Evolutionary conservation across 2,797 vertebrate species (phyloP), one percentile per base, ranked within the genome.

Genomic region (Xenopus petersii): DNA sequence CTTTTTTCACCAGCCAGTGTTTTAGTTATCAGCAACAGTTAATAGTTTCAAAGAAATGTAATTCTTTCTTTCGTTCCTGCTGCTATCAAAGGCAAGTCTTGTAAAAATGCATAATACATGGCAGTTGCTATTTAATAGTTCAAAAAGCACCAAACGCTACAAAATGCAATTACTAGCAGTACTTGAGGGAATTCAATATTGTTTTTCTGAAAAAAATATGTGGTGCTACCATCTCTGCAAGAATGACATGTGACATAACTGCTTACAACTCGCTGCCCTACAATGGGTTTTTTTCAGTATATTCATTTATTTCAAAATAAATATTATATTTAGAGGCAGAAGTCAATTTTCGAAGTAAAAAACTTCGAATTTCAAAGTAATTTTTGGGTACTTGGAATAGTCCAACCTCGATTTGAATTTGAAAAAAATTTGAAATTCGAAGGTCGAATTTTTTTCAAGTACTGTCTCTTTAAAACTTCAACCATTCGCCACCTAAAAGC

Each of bases 61-160:
- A 71, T 63, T 71, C 59, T 49, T 63, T 71, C 49, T 67, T 55
- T 59, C 30, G 3, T 30, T 60, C 54, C 21, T 66, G 15, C 63
- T 67, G 26, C 56, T 67, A 73, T 73, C 21, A 66, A 67, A 73
- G 12, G 9, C 8, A 8, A 59, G 21, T n/a, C 56, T 67, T 67
- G 54, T 73, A 73, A 59, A 48, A 73, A 73, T 59, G 51, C 51
- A 68, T 55, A 58, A 73, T 66, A 66, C 42, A 66, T 67, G 42
- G 58, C 71, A 66, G 12, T 42, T 49, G 17, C 9, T 65, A 9
- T 55, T 47, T 59, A 73, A 73, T 47, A 66, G 9, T 48, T 46
- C 36, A 12, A 73, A 73, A 73, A 59, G 54, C 62, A 73, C 51
- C 59, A 66, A 68, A 68, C 6, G 11, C 36, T 59, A 26, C 49